Percentiles rank a stretch among this genome's conserved stretches.
These are phyloP conservation scores for Metopia argyrocephala DNA, from an alignment of 2,888 invertebrate species.

Conservation along the genomic window DNA sequence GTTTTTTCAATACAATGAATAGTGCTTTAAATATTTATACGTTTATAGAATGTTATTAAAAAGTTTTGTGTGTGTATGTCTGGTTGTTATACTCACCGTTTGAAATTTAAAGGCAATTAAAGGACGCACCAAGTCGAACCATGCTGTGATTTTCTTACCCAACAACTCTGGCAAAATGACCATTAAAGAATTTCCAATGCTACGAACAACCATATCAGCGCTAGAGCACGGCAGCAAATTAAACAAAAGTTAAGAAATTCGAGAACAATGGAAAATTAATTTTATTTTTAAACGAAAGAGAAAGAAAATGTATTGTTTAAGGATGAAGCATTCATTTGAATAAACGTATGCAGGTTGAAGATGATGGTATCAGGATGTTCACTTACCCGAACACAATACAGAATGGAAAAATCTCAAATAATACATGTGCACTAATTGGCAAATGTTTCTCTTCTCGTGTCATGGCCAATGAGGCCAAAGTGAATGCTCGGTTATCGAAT, in stretches of 20 bases:
- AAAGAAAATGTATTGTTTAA: conserved; percentile 1
- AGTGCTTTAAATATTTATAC: background rate
- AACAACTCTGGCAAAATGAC: conserved; percentile 92
- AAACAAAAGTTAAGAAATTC: background rate
- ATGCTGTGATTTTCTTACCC: conserved; percentile 93
- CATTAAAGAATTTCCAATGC: conserved; percentile 94
- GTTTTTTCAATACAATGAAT: background rate
- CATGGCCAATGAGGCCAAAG: conserved; percentile 89
- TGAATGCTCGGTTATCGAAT: conserved; percentile 96
- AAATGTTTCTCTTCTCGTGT: conserved; percentile 92
- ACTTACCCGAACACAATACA: conserved; percentile 96
- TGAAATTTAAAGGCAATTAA: conserved; percentile 96
- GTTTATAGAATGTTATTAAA: background rate
- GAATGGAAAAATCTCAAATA: conserved; percentile 98
- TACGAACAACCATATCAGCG: conserved; percentile 91
- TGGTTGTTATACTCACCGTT: conserved; percentile 84
- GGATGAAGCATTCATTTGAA: background rate
- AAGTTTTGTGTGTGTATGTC: background rate
- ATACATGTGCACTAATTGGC: conserved; percentile 91
- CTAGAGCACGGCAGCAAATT: conserved; percentile 78
- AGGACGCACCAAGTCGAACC: conserved; percentile 95
- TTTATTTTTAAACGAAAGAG: conserved; percentile 5
- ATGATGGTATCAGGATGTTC: background rate
- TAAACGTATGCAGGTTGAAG: conserved; percentile 2
- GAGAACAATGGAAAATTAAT: conserved; percentile 1